phyloP scores from a whole-genome alignment of 2,113 vertebrate species.

The Talpa occidentalis region DNA sequence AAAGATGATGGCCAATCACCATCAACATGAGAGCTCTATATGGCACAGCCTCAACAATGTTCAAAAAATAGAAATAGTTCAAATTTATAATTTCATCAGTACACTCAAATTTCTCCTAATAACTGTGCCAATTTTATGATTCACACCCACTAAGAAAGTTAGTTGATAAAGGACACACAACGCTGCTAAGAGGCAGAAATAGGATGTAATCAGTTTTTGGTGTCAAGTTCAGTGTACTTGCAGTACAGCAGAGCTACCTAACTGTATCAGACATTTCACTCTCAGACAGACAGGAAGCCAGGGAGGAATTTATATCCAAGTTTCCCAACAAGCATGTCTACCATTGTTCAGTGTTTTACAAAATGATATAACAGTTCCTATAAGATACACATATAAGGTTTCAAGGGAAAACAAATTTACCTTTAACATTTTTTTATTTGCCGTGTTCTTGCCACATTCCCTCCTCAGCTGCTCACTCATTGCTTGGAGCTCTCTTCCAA shows the following conservation, averaged over 20 bases:
- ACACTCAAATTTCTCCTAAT: neutral
- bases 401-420: slow-evolving; percentile 79
- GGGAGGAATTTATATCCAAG: neutral
- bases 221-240: neutral
- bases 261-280: fast-evolving
- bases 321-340: neutral
- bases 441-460: slow-evolving; percentile 97
- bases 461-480: slow-evolving; percentile 98
- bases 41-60: neutral
- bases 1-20: neutral
- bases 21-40: neutral
- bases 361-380: neutral
- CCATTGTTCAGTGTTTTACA: neutral
- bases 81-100: neutral
- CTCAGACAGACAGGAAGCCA: no score
- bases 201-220: neutral
- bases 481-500: slow-evolving; percentile 97
- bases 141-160: neutral
- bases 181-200: fast-evolving
- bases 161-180: neutral
- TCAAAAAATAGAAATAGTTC: neutral
- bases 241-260: neutral
- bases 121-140: neutral
- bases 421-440: slow-evolving; percentile 99
- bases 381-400: neutral